These are phyloP conservation scores for Neoaliturus tenellus DNA, from an alignment of 2,888 invertebrate genomes.

Conservation along the genomic window DNA sequence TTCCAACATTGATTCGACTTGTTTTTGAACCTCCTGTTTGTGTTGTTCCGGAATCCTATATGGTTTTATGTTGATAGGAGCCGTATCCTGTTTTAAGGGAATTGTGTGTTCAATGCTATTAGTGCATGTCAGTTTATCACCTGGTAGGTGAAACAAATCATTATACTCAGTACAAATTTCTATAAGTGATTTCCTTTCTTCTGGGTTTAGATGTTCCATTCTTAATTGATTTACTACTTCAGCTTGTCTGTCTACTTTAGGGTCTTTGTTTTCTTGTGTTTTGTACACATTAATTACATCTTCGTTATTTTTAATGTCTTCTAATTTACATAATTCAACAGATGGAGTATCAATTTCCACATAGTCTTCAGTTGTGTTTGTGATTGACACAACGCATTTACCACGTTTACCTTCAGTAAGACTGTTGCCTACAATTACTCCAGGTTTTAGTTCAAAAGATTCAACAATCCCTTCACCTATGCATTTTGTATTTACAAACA, in stretches of 20 bases:
- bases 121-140: too few species aligned
- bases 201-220: too few species aligned
- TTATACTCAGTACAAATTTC: too few species aligned
- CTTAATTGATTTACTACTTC: too few species aligned
- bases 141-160: too few species aligned
- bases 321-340: too few species aligned
- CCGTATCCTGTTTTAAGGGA: neutral
- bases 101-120: neutral
- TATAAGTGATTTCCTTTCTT: too few species aligned
- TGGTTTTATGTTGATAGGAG: neutral
- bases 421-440: slow-evolving; percentile 1
- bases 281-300: too few species aligned
- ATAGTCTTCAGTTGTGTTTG: neutral
- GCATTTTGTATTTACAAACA: neutral
- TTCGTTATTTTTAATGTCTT: too few species aligned
- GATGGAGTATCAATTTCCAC: too few species aligned
- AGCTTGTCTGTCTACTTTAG: too few species aligned
- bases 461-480: slow-evolving; percentile 23
- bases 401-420: neutral
- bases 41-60: neutral
- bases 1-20: neutral
- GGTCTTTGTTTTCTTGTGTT: too few species aligned
- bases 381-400: neutral
- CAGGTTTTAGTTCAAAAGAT: neutral
- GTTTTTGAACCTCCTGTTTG: slow-evolving; percentile 24